phyloP scores from a whole-genome alignment of 2,888 invertebrate genomes.

The Melipona bicolor region DNA sequence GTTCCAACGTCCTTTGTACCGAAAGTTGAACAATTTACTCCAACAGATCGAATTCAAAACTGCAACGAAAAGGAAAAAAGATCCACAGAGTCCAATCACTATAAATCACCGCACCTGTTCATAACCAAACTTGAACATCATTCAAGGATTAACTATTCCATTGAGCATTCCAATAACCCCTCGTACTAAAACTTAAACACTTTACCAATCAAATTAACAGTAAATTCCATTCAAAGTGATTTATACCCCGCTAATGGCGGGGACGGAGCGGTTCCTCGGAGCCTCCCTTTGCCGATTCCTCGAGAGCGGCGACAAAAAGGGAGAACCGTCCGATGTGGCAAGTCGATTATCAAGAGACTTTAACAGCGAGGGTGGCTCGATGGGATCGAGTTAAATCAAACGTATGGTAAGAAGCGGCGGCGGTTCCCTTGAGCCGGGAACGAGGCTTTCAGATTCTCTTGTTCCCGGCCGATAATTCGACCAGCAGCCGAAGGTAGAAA shows the following conservation, averaged over 20 bases:
- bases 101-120: no score
- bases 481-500: conserved; percentile 10
- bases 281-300: not conserved
- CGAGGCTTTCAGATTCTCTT: conserved; percentile 5
- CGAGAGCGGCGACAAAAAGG: conserved; percentile 60
- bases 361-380: conserved; percentile 37
- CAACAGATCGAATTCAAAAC: no score
- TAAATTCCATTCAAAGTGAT: not conserved
- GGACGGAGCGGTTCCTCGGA: not conserved
- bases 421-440: no score
- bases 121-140: no score
- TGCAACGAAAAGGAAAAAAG: no score
- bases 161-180: not conserved
- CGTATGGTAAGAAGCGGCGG: conserved; percentile 55
- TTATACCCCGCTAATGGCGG: not conserved
- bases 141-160: not conserved
- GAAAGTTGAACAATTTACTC: no score
- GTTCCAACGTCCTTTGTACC: no score
- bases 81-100: no score
- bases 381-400: conserved; percentile 67
- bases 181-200: not conserved
- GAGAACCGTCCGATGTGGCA: conserved; percentile 69
- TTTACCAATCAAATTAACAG: not conserved
- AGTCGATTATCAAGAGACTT: conserved; percentile 60
- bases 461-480: conserved; percentile 62